Base-by-base conservation (phyloP, 2,797 vertebrate species). In the Thalassophryne amazonica region DNA sequence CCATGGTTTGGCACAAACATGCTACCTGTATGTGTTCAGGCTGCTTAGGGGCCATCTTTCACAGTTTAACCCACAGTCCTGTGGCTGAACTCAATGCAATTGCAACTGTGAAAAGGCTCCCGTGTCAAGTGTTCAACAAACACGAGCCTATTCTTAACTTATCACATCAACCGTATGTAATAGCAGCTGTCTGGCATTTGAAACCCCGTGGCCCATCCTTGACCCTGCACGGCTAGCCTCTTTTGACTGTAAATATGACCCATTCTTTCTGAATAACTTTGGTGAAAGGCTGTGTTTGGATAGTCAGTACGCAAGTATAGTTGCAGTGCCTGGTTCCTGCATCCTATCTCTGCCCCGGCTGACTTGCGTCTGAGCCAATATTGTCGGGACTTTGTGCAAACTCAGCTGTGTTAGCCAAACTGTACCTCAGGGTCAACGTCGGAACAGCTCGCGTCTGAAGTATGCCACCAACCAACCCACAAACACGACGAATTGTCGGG, bases 41-140 rank as follows among this genome's bases (percentile, higher is more conserved):
- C 14, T 19, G 31, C 38, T 27, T n/a, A 23, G 43, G 24, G 40
- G 12, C 27, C 27, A 36, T 62, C 30, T 68, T 25, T 51, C 69
- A 69, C 80, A 73, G 68, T 63, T 75, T 68, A 72, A 76, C 69
- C 72, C 49, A 64, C 74, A 76, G 68, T 83, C 66, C 83, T 48
- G 61, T 2, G 20, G 40, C 69, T 81, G 78, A 84, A 85, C 80
- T 78, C 67, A 2, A 31, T 32, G 60, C 54, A 49, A 73, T 78
- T 54, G 80, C 76, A 62, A 40, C 73, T 43, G 50, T 70, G 62
- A 81, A 81, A 76, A 76, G 72, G 63, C 77, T 86, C 81, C 59
- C 49, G 74, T 89, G 87, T 87, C 82, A 85, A 86, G 66, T 77
- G 74, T 73, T 87, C 69, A 62, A 85, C 85, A 87, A 89, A 89